A percentile compares a stretch with the other conserved stretches of the same genome.
Conservation (phyloP, 2,797 vertebrate species). For the Lutjanus campechanus region DNA sequence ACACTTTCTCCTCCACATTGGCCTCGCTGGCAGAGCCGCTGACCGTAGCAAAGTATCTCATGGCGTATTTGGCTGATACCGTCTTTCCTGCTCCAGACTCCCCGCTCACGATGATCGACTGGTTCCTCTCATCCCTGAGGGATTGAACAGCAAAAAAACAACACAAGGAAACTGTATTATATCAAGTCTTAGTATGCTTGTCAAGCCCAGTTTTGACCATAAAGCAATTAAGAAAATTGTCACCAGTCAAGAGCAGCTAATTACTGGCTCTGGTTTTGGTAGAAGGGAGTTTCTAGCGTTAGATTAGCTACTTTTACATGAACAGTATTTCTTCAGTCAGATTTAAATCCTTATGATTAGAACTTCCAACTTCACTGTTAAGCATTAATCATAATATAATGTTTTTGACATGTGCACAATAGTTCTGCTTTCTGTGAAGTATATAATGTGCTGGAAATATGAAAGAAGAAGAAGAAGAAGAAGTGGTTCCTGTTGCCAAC, state of each 20-base stretch:
- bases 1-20: constrained; percentile 96
- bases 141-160: background rate
- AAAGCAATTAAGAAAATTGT: too few species aligned
- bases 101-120: constrained; percentile 98
- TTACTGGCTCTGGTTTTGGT: too few species aligned
- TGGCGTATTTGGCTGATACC: constrained; percentile 98
- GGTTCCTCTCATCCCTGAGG: constrained; percentile 95
- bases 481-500: too few species aligned
- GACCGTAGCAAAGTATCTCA: constrained; percentile 98
- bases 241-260: background rate
- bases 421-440: too few species aligned
- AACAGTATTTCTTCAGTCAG: too few species aligned
- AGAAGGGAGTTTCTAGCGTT: background rate
- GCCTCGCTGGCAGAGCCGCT: constrained; percentile 96
- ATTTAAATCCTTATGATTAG: too few species aligned
- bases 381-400: too few species aligned
- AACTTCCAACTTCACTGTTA: too few species aligned
- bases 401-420: too few species aligned
- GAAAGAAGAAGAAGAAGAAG: too few species aligned
- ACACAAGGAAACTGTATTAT: background rate
- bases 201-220: background rate
- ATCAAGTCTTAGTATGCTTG: background rate
- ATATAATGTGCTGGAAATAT: too few species aligned
- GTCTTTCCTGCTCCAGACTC: constrained; percentile 99
- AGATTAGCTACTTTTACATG: too few species aligned